A percentile compares a stretch with the other conserved stretches of the same genome.
These are phyloP conservation scores for Lottia gigantea DNA, from an alignment of 2,888 invertebrate genomes.

Conservation along the genomic window DNA sequence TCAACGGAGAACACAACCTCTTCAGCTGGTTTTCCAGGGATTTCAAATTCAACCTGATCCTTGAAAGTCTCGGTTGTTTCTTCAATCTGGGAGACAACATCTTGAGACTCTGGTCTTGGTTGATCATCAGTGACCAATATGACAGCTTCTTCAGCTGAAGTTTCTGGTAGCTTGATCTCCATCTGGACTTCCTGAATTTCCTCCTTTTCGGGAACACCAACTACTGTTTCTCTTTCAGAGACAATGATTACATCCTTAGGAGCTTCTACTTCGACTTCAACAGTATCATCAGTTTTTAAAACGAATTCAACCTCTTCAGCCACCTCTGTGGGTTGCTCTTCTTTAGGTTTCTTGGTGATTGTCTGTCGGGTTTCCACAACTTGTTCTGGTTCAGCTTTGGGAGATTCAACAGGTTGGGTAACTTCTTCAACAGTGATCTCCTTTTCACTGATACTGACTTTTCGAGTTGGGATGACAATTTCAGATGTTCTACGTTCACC, in stretches of 20 bases:
- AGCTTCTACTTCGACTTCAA: slow-evolving; percentile 39
- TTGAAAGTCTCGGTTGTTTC: slow-evolving; percentile 36
- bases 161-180: slow-evolving; percentile 42
- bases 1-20: slow-evolving; percentile 38
- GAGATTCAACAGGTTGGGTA: slow-evolving; percentile 32
- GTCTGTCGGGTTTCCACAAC: slow-evolving; percentile 48
- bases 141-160: slow-evolving; percentile 26
- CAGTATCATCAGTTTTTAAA: slow-evolving; percentile 28
- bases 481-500: slow-evolving; percentile 48
- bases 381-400: slow-evolving; percentile 48
- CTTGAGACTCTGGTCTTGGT: neutral
- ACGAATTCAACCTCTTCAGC: slow-evolving; percentile 31
- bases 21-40: slow-evolving; percentile 39
- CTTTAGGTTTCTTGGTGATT: slow-evolving; percentile 36
- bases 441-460: slow-evolving; percentile 39
- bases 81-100: slow-evolving; percentile 7
- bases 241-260: slow-evolving; percentile 41
- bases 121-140: neutral
- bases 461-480: slow-evolving; percentile 45
- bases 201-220: slow-evolving; percentile 21
- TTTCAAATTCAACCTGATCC: slow-evolving; percentile 37
- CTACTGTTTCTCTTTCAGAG: slow-evolving; percentile 43
- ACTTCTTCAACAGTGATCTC: slow-evolving; percentile 36
- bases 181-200: slow-evolving; percentile 38
- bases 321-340: slow-evolving; percentile 17